Evolutionary conservation across 64 coral and sea anemone species (phyloP).

Genomic region (Porites lutea): DNA sequence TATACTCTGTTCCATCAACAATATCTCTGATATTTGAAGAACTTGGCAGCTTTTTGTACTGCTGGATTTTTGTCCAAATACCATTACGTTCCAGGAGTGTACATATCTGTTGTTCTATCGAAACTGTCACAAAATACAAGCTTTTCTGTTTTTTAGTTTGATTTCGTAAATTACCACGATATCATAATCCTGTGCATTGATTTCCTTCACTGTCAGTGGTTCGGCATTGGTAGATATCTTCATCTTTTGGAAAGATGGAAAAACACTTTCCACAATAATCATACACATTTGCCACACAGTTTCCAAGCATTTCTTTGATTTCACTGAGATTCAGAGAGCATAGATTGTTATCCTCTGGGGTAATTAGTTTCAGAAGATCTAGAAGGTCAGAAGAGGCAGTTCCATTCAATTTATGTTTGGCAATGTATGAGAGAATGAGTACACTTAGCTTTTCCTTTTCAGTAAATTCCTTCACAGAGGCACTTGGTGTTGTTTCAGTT

Average conservation of each 20-base stretch:
- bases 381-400: constrained; percentile 43
- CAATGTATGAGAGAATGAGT: constrained; percentile 27
- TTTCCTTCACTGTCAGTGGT: constrained; percentile 13
- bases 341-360: constrained; percentile 11
- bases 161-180: background rate
- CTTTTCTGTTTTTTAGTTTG: constrained; percentile 28
- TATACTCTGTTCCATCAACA: constrained; percentile 45
- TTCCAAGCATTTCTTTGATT: constrained; percentile 13
- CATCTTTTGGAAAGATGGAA: constrained; percentile 30
- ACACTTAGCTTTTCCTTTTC: constrained; percentile 42
- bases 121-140: constrained; percentile 45
- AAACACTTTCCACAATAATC: constrained; percentile 24
- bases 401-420: constrained; percentile 41
- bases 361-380: constrained; percentile 20
- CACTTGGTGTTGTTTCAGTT: background rate
- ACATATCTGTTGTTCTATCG: constrained; percentile 17
- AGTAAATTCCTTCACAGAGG: constrained; percentile 1
- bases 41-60: constrained; percentile 12
- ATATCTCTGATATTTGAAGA: constrained; percentile 27
- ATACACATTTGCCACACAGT: constrained; percentile 17
- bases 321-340: background rate
- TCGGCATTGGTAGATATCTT: constrained; percentile 4
- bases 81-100: constrained; percentile 19
- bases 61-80: constrained; percentile 34
- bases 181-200: constrained; percentile 17